Evolutionary conservation across 2,888 invertebrate genomes (phyloP).

Genomic region (Platycheirus albimanus): DNA sequence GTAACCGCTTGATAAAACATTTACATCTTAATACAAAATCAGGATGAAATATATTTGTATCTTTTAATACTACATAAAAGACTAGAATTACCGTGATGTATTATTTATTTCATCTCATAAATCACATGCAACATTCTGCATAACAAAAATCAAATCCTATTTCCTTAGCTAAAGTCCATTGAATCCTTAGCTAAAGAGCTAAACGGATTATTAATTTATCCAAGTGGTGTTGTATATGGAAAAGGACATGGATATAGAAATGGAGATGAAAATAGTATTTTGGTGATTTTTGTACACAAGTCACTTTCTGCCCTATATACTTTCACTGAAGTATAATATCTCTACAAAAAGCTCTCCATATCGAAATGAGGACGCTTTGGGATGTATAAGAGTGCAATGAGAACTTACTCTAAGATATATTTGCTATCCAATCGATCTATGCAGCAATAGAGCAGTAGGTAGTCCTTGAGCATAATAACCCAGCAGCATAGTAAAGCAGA

Average conservation of each 20-base stretch:
- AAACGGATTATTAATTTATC: conserved; percentile 56
- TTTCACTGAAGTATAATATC: neutral
- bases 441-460: conserved; percentile 34
- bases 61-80: too few species aligned
- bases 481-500: conserved; percentile 49
- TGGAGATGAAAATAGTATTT: conserved; percentile 28
- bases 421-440: conserved; percentile 66
- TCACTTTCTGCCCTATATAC: conserved; percentile 21
- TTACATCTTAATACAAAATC: too few species aligned
- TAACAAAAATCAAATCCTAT: neutral
- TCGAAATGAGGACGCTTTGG: conserved; percentile 29
- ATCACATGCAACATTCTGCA: neutral
- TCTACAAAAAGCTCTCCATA: conserved; percentile 1
- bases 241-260: too few species aligned
- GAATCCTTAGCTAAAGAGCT: conserved; percentile 11
- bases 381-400: conserved; percentile 57
- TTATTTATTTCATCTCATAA: neutral
- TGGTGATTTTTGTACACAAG: conserved; percentile 8
- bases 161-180: conserved; percentile 3
- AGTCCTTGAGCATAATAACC: conserved; percentile 65
- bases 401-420: conserved; percentile 58
- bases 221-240: conserved; percentile 1
- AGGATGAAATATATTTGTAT: too few species aligned
- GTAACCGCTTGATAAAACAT: too few species aligned
- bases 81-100: too few species aligned